Evolutionary conservation across 2,888 invertebrate species (phyloP).

Genomic region (Dromius quadrimaculatus): DNA sequence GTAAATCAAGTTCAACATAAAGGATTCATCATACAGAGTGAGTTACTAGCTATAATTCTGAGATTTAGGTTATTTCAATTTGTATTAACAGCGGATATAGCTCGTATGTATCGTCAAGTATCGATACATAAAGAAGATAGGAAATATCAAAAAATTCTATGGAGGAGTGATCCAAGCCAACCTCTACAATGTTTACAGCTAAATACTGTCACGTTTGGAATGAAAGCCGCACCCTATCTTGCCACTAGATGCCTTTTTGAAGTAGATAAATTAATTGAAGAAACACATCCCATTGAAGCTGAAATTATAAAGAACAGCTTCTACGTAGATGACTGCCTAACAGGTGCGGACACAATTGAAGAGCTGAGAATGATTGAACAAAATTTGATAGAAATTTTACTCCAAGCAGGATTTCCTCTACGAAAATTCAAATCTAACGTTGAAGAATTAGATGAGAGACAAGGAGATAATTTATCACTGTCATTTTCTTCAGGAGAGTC

Average conservation of each 20-base stretch:
- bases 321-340: conserved; percentile 1
- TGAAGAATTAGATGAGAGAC: not conserved
- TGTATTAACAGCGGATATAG: conserved; percentile 50
- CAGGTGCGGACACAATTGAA: not conserved
- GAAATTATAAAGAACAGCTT: not conserved
- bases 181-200: not conserved
- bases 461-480: not conserved
- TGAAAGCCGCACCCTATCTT: not conserved
- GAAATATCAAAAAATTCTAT: conserved; percentile 40
- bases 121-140: conserved; percentile 42
- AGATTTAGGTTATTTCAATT: conserved; percentile 49
- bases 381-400: not conserved
- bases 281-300: not conserved
- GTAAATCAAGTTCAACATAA: not conserved
- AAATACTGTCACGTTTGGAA: not conserved
- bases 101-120: conserved; percentile 52
- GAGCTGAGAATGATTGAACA: not conserved
- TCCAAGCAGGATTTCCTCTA: not conserved
- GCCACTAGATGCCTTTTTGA: conserved; percentile 32
- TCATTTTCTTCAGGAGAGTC: not conserved
- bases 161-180: not conserved
- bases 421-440: conserved; percentile 51
- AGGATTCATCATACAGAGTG: conserved; percentile 3
- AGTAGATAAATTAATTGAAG: conserved; percentile 30
- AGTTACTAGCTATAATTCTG: conserved; percentile 45